phyloP scores from a whole-genome alignment of 2,888 invertebrate species.

The Agrenia bidenticulata region DNA sequence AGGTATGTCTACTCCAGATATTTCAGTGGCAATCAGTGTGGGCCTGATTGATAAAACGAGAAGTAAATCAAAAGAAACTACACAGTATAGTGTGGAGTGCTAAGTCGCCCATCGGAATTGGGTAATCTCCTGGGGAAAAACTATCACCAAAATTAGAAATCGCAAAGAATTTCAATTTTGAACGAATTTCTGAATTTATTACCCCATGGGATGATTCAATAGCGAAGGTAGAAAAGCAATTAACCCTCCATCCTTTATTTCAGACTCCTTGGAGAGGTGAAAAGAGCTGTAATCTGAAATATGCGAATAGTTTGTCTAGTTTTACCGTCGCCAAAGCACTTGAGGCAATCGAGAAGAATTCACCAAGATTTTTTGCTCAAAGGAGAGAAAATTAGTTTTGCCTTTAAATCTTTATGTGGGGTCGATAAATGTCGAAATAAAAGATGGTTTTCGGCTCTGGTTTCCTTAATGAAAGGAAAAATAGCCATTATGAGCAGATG shows the following conservation, averaged over 20 bases:
- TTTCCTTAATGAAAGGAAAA: slow-evolving; percentile 39
- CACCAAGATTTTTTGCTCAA: slow-evolving; percentile 10
- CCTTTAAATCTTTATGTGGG: slow-evolving; percentile 20
- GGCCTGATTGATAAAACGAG: no score
- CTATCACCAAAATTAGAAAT: slow-evolving; percentile 1
- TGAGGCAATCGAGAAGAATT: slow-evolving; percentile 15
- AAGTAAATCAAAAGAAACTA: no score
- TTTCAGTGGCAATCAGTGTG: no score
- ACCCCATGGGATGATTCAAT: not conserved
- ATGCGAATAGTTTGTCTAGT: slow-evolving; percentile 15
- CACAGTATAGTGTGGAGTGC: no score
- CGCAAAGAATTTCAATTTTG: slow-evolving; percentile 9
- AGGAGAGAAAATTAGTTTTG: slow-evolving; percentile 15
- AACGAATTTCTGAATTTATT: not conserved
- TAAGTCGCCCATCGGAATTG: no score
- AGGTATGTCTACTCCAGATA: no score
- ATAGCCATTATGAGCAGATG: slow-evolving; percentile 36
- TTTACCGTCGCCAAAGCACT: not conserved
- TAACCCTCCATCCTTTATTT: not conserved
- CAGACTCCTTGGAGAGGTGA: not conserved
- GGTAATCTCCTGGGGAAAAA: no score
- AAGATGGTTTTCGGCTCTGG: slow-evolving; percentile 31
- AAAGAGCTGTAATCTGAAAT: not conserved
- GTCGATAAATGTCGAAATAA: slow-evolving; percentile 45
- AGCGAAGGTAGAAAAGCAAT: not conserved